These are phyloP conservation scores for Lucilia sericata DNA, from an alignment of 1,140 invertebrate genomes.

Conservation along the genomic window DNA sequence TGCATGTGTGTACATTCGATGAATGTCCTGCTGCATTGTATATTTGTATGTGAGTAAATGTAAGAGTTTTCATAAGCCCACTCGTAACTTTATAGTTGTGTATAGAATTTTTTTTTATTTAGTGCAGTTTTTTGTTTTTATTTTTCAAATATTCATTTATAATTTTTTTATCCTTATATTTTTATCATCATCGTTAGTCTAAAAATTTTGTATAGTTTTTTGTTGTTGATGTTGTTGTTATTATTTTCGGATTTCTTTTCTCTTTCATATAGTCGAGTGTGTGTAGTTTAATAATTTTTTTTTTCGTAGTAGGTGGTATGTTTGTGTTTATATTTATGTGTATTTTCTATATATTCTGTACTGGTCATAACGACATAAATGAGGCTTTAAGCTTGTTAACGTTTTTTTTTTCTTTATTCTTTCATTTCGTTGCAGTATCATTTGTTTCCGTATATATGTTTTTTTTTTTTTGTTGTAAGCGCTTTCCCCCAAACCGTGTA, in stretches of 20 bases:
- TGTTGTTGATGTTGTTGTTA: not conserved
- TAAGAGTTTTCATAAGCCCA: conserved; percentile 40
- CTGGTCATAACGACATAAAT: conserved; percentile 62
- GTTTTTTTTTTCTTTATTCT: not conserved
- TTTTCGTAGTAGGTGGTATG: not conserved
- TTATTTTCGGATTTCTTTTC: not conserved
- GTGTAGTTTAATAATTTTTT: too few species aligned
- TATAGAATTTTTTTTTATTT: conserved; percentile 15
- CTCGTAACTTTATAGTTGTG: conserved; percentile 41
- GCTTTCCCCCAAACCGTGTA: not conserved
- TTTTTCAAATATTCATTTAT: conserved; percentile 25
- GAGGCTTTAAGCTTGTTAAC: conserved; percentile 65
- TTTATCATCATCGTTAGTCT: not conserved
- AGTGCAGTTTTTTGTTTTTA: not conserved
- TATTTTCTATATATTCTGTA: not conserved
- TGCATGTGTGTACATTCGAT: conserved; percentile 1
- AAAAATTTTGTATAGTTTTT: not conserved
- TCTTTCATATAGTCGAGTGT: too few species aligned
- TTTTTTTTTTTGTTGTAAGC: not conserved
- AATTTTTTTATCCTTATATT: conserved; percentile 27
- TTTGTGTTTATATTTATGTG: conserved; percentile 26
- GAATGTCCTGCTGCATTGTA: conserved; percentile 44
- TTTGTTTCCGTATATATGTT: not conserved
- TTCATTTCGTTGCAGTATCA: not conserved
- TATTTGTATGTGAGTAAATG: not conserved